These are phyloP conservation scores for Pipa parva DNA, from an alignment of 2,113 vertebrate species.

Conservation along the genomic window DNA sequence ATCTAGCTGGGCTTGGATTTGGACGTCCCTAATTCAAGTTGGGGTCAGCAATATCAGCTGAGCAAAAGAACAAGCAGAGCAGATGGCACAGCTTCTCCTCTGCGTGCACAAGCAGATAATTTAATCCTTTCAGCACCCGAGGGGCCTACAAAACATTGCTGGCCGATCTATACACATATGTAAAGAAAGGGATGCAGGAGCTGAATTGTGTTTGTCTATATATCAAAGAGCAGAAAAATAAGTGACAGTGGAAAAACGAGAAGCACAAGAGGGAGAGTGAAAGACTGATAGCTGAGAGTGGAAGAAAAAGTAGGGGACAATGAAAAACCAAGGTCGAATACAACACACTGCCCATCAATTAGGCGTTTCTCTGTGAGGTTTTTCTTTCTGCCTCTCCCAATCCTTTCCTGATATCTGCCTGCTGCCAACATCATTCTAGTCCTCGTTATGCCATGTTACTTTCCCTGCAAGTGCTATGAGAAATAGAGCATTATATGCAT, in stretches of 20 bases:
- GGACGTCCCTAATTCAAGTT: constrained; percentile 31
- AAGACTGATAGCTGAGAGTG: too few relatives aligned
- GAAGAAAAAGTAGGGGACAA: background rate
- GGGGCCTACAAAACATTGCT: constrained; percentile 36
- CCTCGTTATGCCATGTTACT: too few relatives aligned
- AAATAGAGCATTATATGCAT: too few relatives aligned
- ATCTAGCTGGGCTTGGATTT: constrained; percentile 24
- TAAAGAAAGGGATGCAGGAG: background rate
- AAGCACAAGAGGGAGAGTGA: background rate
- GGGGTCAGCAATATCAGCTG: constrained; percentile 42
- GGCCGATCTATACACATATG: constrained; percentile 20
- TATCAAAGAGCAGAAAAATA: background rate
- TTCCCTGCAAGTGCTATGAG: too few relatives aligned
- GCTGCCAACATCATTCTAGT: too few relatives aligned
- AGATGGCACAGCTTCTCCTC: constrained; percentile 40
- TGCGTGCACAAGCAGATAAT: constrained; percentile 40
- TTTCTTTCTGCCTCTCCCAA: background rate
- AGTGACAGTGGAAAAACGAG: background rate
- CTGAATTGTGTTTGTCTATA: constrained; percentile 5
- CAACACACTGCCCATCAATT: too few relatives aligned
- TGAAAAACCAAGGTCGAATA: too few relatives aligned
- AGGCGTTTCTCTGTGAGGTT: too few relatives aligned
- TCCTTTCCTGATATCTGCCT: too few relatives aligned
- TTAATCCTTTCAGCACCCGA: constrained; percentile 40
- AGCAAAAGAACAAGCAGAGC: constrained; percentile 36